phyloP scores from a whole-genome alignment of 2,888 invertebrate species.

The Dimorphilus gyrociliatus region DNA sequence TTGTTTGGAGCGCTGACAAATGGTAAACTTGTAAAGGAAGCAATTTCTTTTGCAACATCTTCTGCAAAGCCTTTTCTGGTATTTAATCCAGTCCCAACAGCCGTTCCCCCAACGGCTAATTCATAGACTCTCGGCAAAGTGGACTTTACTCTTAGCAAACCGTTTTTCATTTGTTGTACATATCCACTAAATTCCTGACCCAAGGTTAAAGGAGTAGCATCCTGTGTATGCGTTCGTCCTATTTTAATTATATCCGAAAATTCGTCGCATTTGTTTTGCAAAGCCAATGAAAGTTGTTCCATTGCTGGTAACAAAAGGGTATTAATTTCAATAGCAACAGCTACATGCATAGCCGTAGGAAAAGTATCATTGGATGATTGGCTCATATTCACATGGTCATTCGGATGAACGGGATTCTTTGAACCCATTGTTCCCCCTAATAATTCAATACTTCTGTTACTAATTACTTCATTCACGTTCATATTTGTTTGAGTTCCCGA shows the following conservation, averaged over 20 bases:
- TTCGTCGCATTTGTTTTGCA: slow-evolving; percentile 59
- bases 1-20: too few species aligned
- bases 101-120: slow-evolving; percentile 76
- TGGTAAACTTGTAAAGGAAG: too few species aligned
- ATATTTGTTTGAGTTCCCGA: slow-evolving; percentile 98
- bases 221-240: slow-evolving; percentile 61
- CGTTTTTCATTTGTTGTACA: slow-evolving; percentile 63
- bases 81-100: slow-evolving; percentile 94
- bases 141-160: slow-evolving; percentile 61
- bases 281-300: slow-evolving; percentile 51
- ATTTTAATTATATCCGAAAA: slow-evolving; percentile 86
- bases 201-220: slow-evolving; percentile 82
- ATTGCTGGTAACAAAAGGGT: slow-evolving; percentile 66
- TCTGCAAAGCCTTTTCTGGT: slow-evolving; percentile 86
- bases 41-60: slow-evolving; percentile 67
- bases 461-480: slow-evolving; percentile 89
- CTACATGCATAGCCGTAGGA: slow-evolving; percentile 96
- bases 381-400: slow-evolving; percentile 97
- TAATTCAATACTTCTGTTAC: slow-evolving; percentile 75
- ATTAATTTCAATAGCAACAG: slow-evolving; percentile 74
- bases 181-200: slow-evolving; percentile 96
- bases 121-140: slow-evolving; percentile 71
- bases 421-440: slow-evolving; percentile 76
- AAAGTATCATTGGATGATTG: slow-evolving; percentile 92
- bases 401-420: slow-evolving; percentile 89